A percentile compares a stretch with the other conserved stretches of the same genome.
These are phyloP conservation scores for Pelodiscus sinensis DNA, from an alignment of 2,113 vertebrate species.

Conservation along the genomic window DNA sequence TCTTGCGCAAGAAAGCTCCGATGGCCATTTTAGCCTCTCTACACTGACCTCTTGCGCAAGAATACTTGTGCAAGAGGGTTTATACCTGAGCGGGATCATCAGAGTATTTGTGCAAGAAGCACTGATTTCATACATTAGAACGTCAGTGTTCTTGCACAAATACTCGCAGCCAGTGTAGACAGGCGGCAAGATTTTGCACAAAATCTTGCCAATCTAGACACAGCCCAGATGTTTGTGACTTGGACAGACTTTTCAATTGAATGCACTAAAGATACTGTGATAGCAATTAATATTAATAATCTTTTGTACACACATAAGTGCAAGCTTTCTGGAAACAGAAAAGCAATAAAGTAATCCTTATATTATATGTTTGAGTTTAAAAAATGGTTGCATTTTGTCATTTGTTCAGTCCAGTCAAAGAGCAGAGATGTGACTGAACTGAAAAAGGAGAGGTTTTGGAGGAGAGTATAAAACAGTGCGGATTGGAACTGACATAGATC, in stretches of 20 bases:
- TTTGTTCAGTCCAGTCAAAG: neutral
- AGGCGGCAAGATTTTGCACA: too few relatives aligned
- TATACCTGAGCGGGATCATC: too few relatives aligned
- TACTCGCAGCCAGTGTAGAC: too few relatives aligned
- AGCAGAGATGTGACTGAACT: neutral
- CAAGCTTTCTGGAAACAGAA: neutral
- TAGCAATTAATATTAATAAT: neutral
- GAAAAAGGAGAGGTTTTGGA: slow-evolving; percentile 24
- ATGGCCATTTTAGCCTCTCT: too few relatives aligned
- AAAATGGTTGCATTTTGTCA: neutral
- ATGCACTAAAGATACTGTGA: neutral
- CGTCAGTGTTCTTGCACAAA: too few relatives aligned
- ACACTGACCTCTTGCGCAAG: too few relatives aligned
- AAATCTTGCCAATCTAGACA: too few relatives aligned
- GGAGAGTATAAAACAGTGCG: slow-evolving; percentile 53
- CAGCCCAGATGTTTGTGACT: neutral
- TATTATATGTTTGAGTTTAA: neutral
- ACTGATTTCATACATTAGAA: too few relatives aligned
- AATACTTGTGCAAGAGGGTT: too few relatives aligned
- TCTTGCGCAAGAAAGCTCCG: too few relatives aligned
- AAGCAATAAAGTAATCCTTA: neutral
- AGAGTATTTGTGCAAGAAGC: too few relatives aligned
- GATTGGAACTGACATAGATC: slow-evolving; percentile 27
- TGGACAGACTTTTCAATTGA: neutral
- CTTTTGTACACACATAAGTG: neutral